Conservation (phyloP, 30 jellyfish, hydroid and myxozoan species). For the Aurelia aurita complex sp. Pacific region DNA sequence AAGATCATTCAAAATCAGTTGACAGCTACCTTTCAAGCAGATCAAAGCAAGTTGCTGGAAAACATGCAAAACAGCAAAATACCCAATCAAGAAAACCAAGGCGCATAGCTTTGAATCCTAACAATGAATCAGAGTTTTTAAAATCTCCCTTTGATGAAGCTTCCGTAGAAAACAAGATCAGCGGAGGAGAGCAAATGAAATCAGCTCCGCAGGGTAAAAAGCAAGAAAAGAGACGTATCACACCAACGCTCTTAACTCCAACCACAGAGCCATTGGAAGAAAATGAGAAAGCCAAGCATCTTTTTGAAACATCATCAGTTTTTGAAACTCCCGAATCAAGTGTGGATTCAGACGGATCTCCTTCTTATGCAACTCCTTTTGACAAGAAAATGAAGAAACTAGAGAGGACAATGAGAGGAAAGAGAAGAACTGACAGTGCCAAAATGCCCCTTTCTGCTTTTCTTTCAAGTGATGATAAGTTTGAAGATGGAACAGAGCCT, state of each 20-base stretch:
- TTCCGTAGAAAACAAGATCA: neutral
- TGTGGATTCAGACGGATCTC: conserved; percentile 40
- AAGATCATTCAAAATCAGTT: conserved; percentile 3
- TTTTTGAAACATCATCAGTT: conserved; percentile 48
- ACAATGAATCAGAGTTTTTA: neutral
- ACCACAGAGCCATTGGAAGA: conserved; percentile 27
- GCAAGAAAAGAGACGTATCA: conserved; percentile 62
- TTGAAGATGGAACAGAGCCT: neutral
- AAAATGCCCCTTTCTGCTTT: conserved; percentile 47
- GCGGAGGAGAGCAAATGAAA: neutral
- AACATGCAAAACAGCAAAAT: neutral
- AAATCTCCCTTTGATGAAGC: neutral
- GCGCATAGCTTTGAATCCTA: neutral
- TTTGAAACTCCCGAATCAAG: conserved; percentile 29
- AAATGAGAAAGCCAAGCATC: conserved; percentile 9
- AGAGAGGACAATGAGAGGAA: conserved; percentile 33
- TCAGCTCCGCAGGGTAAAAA: conserved; percentile 13
- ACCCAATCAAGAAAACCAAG: conserved; percentile 27
- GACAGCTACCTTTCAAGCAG: neutral
- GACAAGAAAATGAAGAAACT: conserved; percentile 23
- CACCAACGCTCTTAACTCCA: conserved; percentile 82
- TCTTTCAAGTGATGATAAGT: neutral
- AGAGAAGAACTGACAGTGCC: conserved; percentile 13
- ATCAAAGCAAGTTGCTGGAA: neutral
- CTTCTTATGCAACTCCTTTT: conserved; percentile 6